Percentiles rank a stretch among this genome's conserved stretches.
Evolutionary conservation across 2,797 vertebrate species (phyloP).

Genomic region (Tapirus indicus): DNA sequence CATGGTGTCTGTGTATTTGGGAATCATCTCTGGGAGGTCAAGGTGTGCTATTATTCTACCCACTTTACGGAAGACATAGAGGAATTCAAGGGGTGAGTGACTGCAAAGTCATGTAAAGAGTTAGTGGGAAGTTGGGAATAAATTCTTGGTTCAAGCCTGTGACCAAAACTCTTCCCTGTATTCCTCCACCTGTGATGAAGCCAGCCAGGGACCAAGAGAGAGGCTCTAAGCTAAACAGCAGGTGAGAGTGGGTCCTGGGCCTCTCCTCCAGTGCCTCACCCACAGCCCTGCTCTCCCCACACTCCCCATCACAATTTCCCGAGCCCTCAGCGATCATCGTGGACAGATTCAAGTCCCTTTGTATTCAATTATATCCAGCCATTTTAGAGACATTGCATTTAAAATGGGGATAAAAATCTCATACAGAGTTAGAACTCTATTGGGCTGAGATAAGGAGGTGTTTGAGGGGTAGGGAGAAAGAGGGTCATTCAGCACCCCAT

Average conservation of each 20-base stretch:
- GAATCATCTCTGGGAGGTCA: background rate
- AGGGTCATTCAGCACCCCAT: background rate
- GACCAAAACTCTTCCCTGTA: background rate
- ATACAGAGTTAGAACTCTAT: background rate
- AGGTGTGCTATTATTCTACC: background rate
- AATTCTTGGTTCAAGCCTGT: background rate
- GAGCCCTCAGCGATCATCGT: background rate
- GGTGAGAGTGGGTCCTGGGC: background rate
- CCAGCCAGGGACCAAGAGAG: background rate
- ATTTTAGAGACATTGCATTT: background rate
- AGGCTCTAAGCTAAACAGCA: background rate
- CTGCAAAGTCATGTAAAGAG: background rate
- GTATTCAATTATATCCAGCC: background rate
- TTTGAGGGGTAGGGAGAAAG: background rate
- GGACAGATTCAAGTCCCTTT: background rate
- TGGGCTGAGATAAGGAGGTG: background rate
- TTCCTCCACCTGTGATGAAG: background rate
- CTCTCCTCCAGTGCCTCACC: background rate
- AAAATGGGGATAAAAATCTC: background rate
- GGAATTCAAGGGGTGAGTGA: background rate
- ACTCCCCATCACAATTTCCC: background rate
- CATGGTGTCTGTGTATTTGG: background rate
- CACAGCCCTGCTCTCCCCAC: accelerated
- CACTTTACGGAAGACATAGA: background rate
- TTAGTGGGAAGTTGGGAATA: background rate